Percentiles rank a stretch among this genome's conserved stretches.
These are phyloP conservation scores for Athalia circularis DNA, from an alignment of 2,888 invertebrate genomes.

Conservation along the genomic window DNA sequence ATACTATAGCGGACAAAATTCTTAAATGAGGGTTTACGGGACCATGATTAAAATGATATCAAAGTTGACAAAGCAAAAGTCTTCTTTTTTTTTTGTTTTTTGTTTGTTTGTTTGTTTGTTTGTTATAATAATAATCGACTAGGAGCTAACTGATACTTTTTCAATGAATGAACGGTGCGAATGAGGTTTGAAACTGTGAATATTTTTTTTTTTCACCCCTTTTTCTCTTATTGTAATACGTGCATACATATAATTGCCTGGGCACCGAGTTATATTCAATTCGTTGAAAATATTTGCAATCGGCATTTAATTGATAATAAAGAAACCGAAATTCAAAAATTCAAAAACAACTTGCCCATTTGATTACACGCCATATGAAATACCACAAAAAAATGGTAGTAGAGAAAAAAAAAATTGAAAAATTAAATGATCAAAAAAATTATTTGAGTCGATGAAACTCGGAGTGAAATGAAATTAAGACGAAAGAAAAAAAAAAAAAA, in stretches of 20 bases:
- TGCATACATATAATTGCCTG: not conserved
- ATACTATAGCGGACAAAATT: conserved; percentile 27
- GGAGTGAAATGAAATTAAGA: not conserved
- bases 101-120: conserved; percentile 50
- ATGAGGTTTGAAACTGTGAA: conserved; percentile 62
- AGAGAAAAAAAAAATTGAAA: too few species aligned
- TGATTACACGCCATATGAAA: too few species aligned
- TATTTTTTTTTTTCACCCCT: conserved; percentile 12
- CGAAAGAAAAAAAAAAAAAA: not conserved
- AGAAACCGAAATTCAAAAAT: too few species aligned
- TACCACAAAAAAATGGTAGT: too few species aligned
- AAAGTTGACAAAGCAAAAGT: conserved; percentile 72
- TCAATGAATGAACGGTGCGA: conserved; percentile 73
- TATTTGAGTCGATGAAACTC: not conserved
- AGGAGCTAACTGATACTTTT: conserved; percentile 67
- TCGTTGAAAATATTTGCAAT: not conserved
- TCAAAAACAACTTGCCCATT: too few species aligned
- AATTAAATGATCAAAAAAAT: too few species aligned
- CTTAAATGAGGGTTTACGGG: conserved; percentile 57
- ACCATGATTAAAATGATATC: conserved; percentile 65
- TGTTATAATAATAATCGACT: conserved; percentile 52
- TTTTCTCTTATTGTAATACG: not conserved
- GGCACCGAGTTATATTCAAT: conserved; percentile 15
- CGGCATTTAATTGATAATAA: not conserved
- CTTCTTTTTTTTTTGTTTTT: conserved; percentile 74